Percentiles rank a stretch among this genome's conserved stretches.
These are phyloP conservation scores for Flabesymbios commensalis DNA, from an alignment of 2,888 invertebrate genomes.

Conservation along the genomic window DNA sequence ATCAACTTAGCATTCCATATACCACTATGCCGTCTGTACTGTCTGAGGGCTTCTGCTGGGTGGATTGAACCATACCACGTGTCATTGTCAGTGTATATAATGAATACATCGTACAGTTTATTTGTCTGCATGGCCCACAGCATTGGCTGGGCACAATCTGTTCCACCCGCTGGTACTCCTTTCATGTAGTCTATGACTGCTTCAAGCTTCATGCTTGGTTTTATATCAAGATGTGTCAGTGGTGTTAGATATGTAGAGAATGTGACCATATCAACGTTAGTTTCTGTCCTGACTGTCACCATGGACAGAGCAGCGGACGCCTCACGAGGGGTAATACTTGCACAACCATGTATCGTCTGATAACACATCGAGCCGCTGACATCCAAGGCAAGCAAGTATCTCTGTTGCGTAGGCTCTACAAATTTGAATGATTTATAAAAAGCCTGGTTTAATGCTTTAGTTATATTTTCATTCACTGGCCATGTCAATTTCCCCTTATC, in stretches of 20 bases:
- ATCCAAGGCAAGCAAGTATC: slow-evolving; percentile 68
- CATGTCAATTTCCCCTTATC: slow-evolving; percentile 57
- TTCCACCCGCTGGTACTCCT: slow-evolving; percentile 39
- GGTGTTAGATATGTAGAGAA: slow-evolving; percentile 38
- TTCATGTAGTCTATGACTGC: slow-evolving; percentile 23
- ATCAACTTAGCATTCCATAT: slow-evolving; percentile 44
- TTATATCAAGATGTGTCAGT: slow-evolving; percentile 33
- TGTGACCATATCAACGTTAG: slow-evolving; percentile 35
- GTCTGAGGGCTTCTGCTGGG: slow-evolving; percentile 65
- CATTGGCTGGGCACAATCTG: slow-evolving; percentile 49
- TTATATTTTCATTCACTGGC: slow-evolving; percentile 40
- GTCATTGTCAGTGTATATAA: slow-evolving; percentile 71
- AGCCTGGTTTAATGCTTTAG: slow-evolving; percentile 48
- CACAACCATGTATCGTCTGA: slow-evolving; percentile 60
- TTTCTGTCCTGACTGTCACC: slow-evolving; percentile 53
- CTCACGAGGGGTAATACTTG: slow-evolving; percentile 63
- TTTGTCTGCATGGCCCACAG: slow-evolving; percentile 70
- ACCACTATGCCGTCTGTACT: slow-evolving; percentile 66
- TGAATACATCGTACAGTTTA: slow-evolving; percentile 72
- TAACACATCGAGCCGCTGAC: slow-evolving; percentile 63
- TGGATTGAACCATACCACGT: slow-evolving; percentile 59
- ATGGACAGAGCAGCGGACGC: slow-evolving; percentile 66
- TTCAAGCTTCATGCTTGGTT: slow-evolving; percentile 30
- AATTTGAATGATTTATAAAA: slow-evolving; percentile 60
- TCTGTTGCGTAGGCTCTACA: slow-evolving; percentile 64